phyloP scores from a whole-genome alignment of 2,797 vertebrate genomes.

The Propithecus perrieri region DNA sequence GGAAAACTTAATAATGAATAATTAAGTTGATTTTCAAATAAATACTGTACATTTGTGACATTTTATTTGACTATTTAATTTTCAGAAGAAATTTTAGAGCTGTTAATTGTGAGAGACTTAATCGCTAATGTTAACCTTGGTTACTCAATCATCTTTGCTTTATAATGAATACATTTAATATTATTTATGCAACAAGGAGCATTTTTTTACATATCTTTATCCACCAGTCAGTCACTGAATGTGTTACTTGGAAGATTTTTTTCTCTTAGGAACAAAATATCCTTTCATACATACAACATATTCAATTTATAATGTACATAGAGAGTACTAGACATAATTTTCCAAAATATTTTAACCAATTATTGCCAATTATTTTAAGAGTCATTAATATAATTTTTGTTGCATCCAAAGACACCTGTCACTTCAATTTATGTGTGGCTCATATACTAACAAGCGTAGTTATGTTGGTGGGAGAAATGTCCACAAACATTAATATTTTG shows the following conservation, averaged over 20 bases:
- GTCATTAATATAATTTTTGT: neutral
- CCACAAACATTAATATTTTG: neutral
- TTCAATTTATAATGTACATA: neutral
- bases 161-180: neutral
- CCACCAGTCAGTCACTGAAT: neutral
- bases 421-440: neutral
- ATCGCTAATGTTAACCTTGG: neutral
- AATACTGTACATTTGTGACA: neutral
- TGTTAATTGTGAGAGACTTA: neutral
- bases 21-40: constrained; percentile 9
- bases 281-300: neutral
- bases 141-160: neutral
- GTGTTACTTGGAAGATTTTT: neutral
- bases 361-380: neutral
- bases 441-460: neutral
- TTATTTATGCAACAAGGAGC: neutral
- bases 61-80: constrained; percentile 25
- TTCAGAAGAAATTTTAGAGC: neutral
- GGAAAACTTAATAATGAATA: neutral
- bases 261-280: neutral
- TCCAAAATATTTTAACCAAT: neutral
- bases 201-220: neutral
- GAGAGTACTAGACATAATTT: neutral
- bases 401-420: neutral
- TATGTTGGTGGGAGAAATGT: neutral